These are phyloP conservation scores for Antheraea pernyi DNA, from an alignment of 1,140 invertebrate genomes.

Conservation along the genomic window DNA sequence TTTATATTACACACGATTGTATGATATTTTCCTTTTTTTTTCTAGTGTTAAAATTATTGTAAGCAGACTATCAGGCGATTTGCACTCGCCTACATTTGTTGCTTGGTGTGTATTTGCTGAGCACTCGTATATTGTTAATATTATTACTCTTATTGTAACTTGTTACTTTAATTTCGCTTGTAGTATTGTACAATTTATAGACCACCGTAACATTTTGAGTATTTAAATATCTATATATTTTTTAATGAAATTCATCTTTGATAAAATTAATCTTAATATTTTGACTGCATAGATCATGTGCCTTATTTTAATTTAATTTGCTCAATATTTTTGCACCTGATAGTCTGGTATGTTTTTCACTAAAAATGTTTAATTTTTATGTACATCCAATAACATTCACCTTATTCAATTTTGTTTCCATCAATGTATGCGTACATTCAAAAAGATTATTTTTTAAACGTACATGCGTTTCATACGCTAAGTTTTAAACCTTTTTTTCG, in stretches of 20 bases:
- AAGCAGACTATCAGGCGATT: slow-evolving; percentile 46
- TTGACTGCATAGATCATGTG: slow-evolving; percentile 59
- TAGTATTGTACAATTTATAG: slow-evolving; percentile 23
- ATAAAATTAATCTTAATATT: slow-evolving; percentile 21
- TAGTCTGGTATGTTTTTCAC: slow-evolving; percentile 44
- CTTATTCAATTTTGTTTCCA: not conserved
- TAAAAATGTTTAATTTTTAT: not conserved
- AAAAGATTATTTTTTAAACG: not conserved
- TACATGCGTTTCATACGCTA: not conserved
- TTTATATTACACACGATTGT: slow-evolving; percentile 65
- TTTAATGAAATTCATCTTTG: slow-evolving; percentile 13
- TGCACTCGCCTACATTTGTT: slow-evolving; percentile 9
- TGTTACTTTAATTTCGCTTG: slow-evolving; percentile 15
- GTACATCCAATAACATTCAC: not conserved
- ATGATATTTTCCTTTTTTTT: slow-evolving; percentile 54
- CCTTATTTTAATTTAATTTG: slow-evolving; percentile 69
- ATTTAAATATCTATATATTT: slow-evolving; percentile 19
- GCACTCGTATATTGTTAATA: slow-evolving; percentile 1
- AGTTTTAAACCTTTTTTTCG: not conserved
- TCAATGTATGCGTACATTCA: not conserved
- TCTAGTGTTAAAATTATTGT: slow-evolving; percentile 38
- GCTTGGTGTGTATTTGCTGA: slow-evolving; percentile 1
- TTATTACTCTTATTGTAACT: slow-evolving; percentile 1
- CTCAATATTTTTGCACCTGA: slow-evolving; percentile 57
- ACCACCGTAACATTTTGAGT: slow-evolving; percentile 29